Base-by-base conservation (phyloP, 2,888 invertebrate genomes). In the Sarcophaga carnaria region DNA sequence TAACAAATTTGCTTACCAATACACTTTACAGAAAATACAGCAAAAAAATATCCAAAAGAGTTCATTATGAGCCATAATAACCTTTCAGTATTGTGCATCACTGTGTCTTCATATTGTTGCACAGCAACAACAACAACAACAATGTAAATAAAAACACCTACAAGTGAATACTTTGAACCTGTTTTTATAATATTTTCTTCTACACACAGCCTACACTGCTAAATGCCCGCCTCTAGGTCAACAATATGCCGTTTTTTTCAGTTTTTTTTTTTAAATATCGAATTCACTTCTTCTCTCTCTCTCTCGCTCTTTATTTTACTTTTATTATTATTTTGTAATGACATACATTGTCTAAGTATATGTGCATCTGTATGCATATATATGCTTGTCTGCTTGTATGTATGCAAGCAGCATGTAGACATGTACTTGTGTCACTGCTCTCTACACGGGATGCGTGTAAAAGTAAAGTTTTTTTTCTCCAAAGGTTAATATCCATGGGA, bases 271-370 rank as follows among this genome's bases (percentile, higher is more conserved):
- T 20, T 20, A 64, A 66, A 14, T 54, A 54, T 54, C 14, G 54
- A 54, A 54, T 14, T 17, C 54, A 1, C 12, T 54, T 14, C 12
- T 54, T 54, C 5, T 12, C 17, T 54, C 10, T 49, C 4, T 49
- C 17, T 17, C 5, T 54, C 5, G 54, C 5, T 54, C 17, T 54
- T 4, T 14, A 54, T 14, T 54, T 17, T 59, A 64, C 2, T 81
- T 67, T 74, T 70, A 72, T 75, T 67, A 75, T 49, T 74, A 25
- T 75, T 74, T 78, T 71, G 75, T 83, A 83, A 78, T 86, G 80
- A 75, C 77, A 80, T 54, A 83, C 75, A 86, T 83, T 86, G 80
- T 86, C 78, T 74, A 79, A 20, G 22, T 17, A 47, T 69, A 60
- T 49, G 37, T 64, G 71, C 67, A 54, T n/a, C 3, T 70, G 25